A percentile compares a stretch with the other conserved stretches of the same genome.
Evolutionary conservation across 2,888 invertebrate genomes (phyloP).

Genomic region (Liopterus haemorrhoidalis): DNA sequence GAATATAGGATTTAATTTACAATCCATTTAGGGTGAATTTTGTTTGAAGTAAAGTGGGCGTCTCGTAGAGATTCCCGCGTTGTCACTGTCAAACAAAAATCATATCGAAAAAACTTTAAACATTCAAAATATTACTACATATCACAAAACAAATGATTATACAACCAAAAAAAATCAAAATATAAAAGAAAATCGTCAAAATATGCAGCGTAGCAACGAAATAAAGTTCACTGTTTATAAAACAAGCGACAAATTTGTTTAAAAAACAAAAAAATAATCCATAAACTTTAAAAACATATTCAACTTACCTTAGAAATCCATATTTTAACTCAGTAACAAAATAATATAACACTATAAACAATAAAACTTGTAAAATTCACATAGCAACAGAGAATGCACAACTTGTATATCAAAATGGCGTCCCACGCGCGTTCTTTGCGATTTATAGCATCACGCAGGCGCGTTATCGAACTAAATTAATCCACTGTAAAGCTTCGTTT

Average conservation of each 20-base stretch:
- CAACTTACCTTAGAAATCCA: conserved; percentile 29
- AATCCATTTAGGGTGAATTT: conserved; percentile 34
- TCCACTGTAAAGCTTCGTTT: neutral
- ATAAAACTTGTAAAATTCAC: conserved; percentile 22
- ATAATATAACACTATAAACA: conserved; percentile 26
- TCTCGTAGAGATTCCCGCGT: conserved; percentile 41
- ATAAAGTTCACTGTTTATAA: conserved; percentile 17
- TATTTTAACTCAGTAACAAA: conserved; percentile 19
- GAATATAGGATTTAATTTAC: conserved; percentile 36
- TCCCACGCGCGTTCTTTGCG: conserved; percentile 42
- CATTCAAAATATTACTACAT: conserved; percentile 9
- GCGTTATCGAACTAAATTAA: conserved; percentile 8
- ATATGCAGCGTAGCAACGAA: conserved; percentile 17
- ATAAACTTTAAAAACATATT: conserved; percentile 11
- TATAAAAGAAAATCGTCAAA: conserved; percentile 8
- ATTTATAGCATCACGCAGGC: conserved; percentile 38
- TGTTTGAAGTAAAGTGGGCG: conserved; percentile 36
- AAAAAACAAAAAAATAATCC: conserved; percentile 8
- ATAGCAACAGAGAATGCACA: conserved; percentile 24
- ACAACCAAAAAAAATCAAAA: neutral
- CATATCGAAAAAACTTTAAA: conserved; percentile 20
- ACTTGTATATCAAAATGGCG: conserved; percentile 44
- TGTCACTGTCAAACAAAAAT: conserved; percentile 37
- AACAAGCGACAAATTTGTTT: conserved; percentile 18
- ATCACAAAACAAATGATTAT: neutral